Conservation (phyloP, 2,797 vertebrate species). For the Pseudotriccus pelzelni region DNA sequence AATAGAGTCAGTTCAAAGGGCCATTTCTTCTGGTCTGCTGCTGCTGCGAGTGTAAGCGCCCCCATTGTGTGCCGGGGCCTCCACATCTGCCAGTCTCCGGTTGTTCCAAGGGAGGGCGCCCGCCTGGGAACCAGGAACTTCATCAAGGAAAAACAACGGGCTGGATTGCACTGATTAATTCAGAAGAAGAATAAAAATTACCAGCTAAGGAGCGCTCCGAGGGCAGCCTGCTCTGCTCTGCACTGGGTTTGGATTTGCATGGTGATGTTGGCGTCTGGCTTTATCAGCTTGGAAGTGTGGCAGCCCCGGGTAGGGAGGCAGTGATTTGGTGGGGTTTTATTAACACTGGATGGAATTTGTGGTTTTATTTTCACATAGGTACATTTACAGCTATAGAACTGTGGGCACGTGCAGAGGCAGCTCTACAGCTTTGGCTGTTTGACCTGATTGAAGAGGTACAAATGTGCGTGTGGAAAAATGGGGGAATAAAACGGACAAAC, state of each 20-base stretch:
- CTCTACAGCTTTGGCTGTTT: background rate
- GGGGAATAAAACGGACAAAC: background rate
- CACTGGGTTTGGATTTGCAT: background rate
- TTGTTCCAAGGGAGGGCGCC: background rate
- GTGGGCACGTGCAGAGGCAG: background rate
- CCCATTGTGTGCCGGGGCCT: conserved; percentile 40
- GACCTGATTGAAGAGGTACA: background rate
- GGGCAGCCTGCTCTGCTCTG: accelerated
- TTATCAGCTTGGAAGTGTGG: background rate
- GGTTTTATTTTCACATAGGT: background rate
- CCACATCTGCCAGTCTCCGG: conserved; percentile 59
- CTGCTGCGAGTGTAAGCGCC: conserved; percentile 14
- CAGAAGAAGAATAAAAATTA: background rate
- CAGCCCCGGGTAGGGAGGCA: background rate
- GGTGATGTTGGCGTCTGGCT: background rate
- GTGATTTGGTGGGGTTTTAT: background rate
- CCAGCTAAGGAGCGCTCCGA: background rate
- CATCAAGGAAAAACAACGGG: background rate
- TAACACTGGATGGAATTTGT: background rate
- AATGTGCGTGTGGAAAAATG: background rate
- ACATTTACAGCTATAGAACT: background rate
- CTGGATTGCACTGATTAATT: background rate
- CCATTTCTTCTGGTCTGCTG: conserved; percentile 59
- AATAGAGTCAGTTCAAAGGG: conserved; percentile 63
- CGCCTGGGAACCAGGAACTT: background rate